Percentiles rank a stretch among this genome's conserved stretches.
Conservation (phyloP, 2,888 invertebrate genomes). For the Rotaria magnacalcarata region DNA sequence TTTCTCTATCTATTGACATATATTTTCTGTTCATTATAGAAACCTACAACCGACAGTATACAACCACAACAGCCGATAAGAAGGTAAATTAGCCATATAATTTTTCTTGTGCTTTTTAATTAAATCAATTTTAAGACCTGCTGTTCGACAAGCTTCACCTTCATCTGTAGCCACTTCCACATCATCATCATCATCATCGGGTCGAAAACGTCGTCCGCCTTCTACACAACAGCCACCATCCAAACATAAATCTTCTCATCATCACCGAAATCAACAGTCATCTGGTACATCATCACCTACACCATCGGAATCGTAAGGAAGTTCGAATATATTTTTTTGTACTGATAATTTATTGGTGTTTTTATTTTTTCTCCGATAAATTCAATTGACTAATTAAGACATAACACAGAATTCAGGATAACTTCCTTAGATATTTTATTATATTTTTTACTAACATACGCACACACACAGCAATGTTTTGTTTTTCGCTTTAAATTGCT, state of each 20-base stretch:
- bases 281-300: neutral
- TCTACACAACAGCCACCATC: neutral
- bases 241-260: neutral
- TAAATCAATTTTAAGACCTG: neutral
- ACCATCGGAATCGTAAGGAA: neutral
- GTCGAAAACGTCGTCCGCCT: neutral
- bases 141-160: neutral
- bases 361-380: neutral
- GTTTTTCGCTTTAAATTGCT: too few species aligned
- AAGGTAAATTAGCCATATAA: neutral
- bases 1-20: neutral
- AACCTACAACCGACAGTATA: neutral
- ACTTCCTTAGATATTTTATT: too few species aligned
- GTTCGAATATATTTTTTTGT: slow-evolving; percentile 9
- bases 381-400: neutral
- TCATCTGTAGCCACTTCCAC: neutral
- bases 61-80: neutral
- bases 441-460: too few species aligned
- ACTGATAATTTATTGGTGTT: neutral
- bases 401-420: neutral
- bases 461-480: too few species aligned
- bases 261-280: neutral
- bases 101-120: neutral
- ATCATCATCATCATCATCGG: neutral
- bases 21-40: neutral